Base-by-base conservation (phyloP, 2,888 invertebrate genomes). In the Drosophila nigricruria region DNA sequence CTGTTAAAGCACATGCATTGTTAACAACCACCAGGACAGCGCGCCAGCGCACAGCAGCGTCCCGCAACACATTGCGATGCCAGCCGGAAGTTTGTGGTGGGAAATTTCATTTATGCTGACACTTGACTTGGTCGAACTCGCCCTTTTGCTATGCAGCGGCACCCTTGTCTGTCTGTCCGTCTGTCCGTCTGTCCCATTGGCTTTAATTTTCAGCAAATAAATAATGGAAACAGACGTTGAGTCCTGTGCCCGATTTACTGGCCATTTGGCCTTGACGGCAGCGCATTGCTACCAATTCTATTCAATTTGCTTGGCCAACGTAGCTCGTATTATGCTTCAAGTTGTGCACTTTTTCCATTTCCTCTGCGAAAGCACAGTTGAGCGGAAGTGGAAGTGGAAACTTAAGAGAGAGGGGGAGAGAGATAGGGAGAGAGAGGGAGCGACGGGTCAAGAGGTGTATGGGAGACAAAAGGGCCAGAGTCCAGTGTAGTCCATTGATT, bases 81-180 rank as follows among this genome's bases (percentile, higher is more conserved):
- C 90, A 88, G 90, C 64, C 90, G 90, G 90, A 89, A 88, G 78
- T 89, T 87, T 90, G 90, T 45, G 89, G 89, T 88, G 90, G 90
- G 84, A 89, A 89, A 89, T 88, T 90, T 89, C 86, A 90, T 89
- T 89, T 86, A 79, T 86, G 87, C 90, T 89, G 89, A 90, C 89
- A 90, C 89, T 89, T 89, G 89, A 89, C 87, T 89, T 73, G 83
- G 62, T 75, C 76, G 71, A 68, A 72, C 70, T 74, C 57, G 67
- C 65, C 59, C 54, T 58, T 47, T 47, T 43, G 70, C 65, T 60
- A 53, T 54, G 36, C 23, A 34, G 52, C 23, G 34, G 53, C 50
- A 18, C 60, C 23, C 18, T 30, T 25, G 27, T 50, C 52, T 42
- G 34, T 40, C 52, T 9, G 23, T 23, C 50, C 9, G 25, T 9